phyloP scores from a whole-genome alignment of 1,140 invertebrate species.

The Trichogramma pretiosum region DNA sequence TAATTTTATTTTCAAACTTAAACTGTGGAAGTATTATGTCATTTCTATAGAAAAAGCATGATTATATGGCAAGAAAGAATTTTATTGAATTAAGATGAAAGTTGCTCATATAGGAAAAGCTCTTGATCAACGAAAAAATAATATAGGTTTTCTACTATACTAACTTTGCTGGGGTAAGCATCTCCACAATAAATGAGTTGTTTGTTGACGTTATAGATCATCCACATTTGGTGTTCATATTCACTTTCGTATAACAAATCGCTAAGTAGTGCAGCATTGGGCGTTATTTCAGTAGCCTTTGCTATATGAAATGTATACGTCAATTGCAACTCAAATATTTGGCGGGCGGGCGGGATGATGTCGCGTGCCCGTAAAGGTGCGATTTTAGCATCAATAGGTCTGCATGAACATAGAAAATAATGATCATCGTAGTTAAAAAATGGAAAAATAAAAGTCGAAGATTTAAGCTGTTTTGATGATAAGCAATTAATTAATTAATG shows the following conservation, averaged over 20 bases:
- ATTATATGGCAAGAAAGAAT: no score
- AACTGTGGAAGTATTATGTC: not conserved
- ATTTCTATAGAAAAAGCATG: not conserved
- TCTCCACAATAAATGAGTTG: slow-evolving; percentile 77
- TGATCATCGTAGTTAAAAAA: not conserved
- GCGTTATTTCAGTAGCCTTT: slow-evolving; percentile 75
- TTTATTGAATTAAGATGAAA: no score
- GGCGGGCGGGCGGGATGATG: slow-evolving; percentile 71
- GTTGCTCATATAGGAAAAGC: no score
- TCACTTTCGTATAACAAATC: slow-evolving; percentile 88
- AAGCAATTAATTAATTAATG: no score
- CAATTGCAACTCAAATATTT: slow-evolving; percentile 83
- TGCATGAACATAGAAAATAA: slow-evolving; percentile 36
- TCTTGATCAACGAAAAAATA: no score
- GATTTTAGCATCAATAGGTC: slow-evolving; percentile 73
- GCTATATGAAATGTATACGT: slow-evolving; percentile 77
- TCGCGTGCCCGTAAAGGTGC: slow-evolving; percentile 68
- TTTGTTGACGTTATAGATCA: slow-evolving; percentile 91
- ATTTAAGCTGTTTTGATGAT: no score
- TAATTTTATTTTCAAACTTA: not conserved
- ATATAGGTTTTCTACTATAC: no score
- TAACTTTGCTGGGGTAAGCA: slow-evolving; percentile 77
- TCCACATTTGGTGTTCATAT: slow-evolving; percentile 93
- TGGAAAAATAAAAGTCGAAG: no score
- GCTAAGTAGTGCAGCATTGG: slow-evolving; percentile 71